A percentile compares a stretch with the other conserved stretches of the same genome.
phyloP scores from a whole-genome alignment of 2,888 invertebrate genomes.

The Gnatocerus cornutus region DNA sequence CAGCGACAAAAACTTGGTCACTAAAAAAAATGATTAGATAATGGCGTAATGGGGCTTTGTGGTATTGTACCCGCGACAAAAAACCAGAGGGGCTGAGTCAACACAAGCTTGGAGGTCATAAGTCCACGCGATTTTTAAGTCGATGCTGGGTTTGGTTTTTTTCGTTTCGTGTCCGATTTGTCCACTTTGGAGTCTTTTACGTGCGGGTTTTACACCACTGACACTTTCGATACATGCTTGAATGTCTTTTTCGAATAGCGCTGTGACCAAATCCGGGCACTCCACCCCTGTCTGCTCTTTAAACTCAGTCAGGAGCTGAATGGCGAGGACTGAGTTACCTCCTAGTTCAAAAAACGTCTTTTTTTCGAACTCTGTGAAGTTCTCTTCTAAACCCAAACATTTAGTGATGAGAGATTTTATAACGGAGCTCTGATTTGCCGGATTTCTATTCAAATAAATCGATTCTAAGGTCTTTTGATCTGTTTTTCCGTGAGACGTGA shows the following conservation, averaged over 20 bases:
- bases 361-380: conserved; percentile 52
- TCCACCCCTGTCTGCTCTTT: conserved; percentile 66
- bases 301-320: conserved; percentile 77
- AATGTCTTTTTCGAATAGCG: conserved; percentile 73
- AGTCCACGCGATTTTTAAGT: conserved; percentile 71
- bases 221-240: conserved; percentile 60
- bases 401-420: conserved; percentile 61
- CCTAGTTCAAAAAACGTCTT: conserved; percentile 77
- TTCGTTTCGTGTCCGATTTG: conserved; percentile 54
- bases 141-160: conserved; percentile 27
- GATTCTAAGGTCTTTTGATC: conserved; percentile 72
- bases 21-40: conserved; percentile 54
- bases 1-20: conserved; percentile 69
- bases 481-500: conserved; percentile 82
- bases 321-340: conserved; percentile 81
- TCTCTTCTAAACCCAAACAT: conserved; percentile 65
- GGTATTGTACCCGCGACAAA: conserved; percentile 70
- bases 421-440: conserved; percentile 54
- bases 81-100: conserved; percentile 82
- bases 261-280: conserved; percentile 72
- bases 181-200: conserved; percentile 11
- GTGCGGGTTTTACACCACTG: not conserved
- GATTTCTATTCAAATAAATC: conserved; percentile 64
- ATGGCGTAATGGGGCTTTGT: no score
- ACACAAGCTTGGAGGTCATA: conserved; percentile 85